phyloP scores from a whole-genome alignment of 2,888 invertebrate species.

The Elmis aenea region DNA sequence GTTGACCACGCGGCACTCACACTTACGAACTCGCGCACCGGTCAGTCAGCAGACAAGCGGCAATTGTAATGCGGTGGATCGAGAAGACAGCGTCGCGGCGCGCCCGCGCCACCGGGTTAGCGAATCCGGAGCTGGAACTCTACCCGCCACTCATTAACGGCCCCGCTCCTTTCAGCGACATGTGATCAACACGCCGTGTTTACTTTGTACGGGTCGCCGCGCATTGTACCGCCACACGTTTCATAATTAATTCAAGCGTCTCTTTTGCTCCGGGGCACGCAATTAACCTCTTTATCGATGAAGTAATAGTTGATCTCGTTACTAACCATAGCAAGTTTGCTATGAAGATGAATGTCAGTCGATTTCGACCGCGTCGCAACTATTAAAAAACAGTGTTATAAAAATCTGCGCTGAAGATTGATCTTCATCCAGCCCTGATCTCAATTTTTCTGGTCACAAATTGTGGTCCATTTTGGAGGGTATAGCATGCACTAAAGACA shows the following conservation, averaged over 20 bases:
- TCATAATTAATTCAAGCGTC: conserved; percentile 30
- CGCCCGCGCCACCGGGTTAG: conserved; percentile 31
- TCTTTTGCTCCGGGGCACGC: conserved; percentile 21
- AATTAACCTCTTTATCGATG: conserved; percentile 28
- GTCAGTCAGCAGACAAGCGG: conserved; percentile 35
- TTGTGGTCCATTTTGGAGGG: too few species aligned
- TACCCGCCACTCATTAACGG: conserved; percentile 32
- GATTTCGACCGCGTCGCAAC: too few species aligned
- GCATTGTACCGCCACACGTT: conserved; percentile 27
- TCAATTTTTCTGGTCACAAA: too few species aligned
- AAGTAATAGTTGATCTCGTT: conserved; percentile 14
- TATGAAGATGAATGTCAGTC: too few species aligned
- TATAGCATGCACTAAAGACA: too few species aligned
- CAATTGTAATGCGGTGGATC: conserved; percentile 41
- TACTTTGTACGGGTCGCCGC: conserved; percentile 29
- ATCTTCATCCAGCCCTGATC: too few species aligned
- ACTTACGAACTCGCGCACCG: conserved; percentile 23
- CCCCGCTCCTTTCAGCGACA: conserved; percentile 30
- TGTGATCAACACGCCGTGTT: conserved; percentile 35
- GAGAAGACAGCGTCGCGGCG: conserved; percentile 34
- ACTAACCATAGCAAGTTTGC: too few species aligned
- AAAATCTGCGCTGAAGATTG: too few species aligned
- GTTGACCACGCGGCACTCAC: conserved; percentile 22
- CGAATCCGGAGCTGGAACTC: conserved; percentile 25
- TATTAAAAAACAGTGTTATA: too few species aligned